A percentile compares a stretch with the other conserved stretches of the same genome.
These are phyloP conservation scores for Anaspis maculata DNA, from an alignment of 2,888 invertebrate genomes.

Conservation along the genomic window DNA sequence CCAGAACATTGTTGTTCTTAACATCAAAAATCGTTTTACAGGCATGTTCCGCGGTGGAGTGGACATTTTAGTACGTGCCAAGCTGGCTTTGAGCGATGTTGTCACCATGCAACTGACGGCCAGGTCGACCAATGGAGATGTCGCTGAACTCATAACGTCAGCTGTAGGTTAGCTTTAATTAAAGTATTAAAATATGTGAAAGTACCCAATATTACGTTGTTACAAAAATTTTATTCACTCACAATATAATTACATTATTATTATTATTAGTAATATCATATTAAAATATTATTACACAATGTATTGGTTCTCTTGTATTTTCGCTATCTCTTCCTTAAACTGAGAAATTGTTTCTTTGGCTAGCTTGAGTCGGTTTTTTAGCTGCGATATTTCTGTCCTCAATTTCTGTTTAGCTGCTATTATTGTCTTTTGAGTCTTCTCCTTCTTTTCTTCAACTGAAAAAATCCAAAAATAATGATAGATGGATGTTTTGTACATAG, in stretches of 20 bases:
- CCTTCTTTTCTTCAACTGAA: conserved; percentile 85
- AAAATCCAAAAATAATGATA: conserved; percentile 24
- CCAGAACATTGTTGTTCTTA: not conserved
- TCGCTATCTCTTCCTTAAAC: conserved; percentile 69
- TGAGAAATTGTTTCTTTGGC: conserved; percentile 79
- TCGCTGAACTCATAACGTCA: conserved; percentile 80
- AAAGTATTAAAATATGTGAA: conserved; percentile 41
- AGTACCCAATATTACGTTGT: too few species aligned
- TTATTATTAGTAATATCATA: conserved; percentile 5
- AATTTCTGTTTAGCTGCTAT: conserved; percentile 74
- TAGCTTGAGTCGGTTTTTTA: conserved; percentile 75
- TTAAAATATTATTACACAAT: conserved; percentile 14
- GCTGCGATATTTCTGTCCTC: conserved; percentile 68
- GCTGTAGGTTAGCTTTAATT: conserved; percentile 84
- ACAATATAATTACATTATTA: conserved; percentile 8
- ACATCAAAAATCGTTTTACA: conserved; percentile 21
- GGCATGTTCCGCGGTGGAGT: conserved; percentile 86
- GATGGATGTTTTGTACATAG: not conserved
- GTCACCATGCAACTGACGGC: conserved; percentile 93
- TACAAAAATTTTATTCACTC: not conserved
- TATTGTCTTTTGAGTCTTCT: conserved; percentile 68
- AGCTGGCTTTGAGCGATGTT: conserved; percentile 70
- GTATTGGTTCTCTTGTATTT: conserved; percentile 36
- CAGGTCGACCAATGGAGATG: conserved; percentile 73
- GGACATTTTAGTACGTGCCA: conserved; percentile 80